Evolutionary conservation across 2,113 vertebrate genomes (phyloP).

Genomic region (Ochotona princeps): DNA sequence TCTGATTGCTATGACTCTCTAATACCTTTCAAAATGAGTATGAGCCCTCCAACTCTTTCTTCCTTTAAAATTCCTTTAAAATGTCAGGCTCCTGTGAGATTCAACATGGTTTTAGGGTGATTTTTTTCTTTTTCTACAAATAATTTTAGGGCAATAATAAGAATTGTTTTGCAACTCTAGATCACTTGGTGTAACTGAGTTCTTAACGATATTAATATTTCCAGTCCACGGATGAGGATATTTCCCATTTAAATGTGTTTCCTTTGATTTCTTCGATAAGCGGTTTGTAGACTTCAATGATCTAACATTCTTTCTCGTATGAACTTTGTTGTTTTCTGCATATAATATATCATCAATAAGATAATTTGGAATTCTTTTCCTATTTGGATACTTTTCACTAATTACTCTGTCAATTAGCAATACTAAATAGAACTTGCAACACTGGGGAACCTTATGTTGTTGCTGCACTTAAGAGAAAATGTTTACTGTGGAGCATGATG

Average conservation of each 20-base stretch:
- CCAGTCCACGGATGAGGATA: not conserved
- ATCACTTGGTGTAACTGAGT: not conserved
- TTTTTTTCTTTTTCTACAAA: not conserved
- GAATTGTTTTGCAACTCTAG: not conserved
- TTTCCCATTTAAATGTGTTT: not conserved
- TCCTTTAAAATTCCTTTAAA: not conserved
- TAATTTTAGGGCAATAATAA: not conserved
- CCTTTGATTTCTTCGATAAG: not conserved
- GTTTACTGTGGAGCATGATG: not conserved
- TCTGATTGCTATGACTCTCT: not conserved
- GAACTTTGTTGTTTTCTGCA: not conserved
- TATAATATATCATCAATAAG: not conserved
- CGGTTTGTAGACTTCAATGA: not conserved
- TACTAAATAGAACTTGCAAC: not conserved
- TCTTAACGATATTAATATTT: not conserved
- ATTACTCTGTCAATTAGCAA: not conserved
- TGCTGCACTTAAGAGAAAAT: not conserved
- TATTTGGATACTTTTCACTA: not conserved
- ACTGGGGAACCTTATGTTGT: not conserved
- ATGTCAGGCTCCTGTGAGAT: not conserved
- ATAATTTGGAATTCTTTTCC: conserved; percentile 2
- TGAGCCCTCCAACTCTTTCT: not conserved
- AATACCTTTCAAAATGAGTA: not conserved
- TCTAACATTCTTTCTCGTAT: not conserved
- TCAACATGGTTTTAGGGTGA: not conserved